Evolutionary conservation across 2,888 invertebrate species (phyloP), one percentile per base, ranked within the genome.

Genomic region (Sminthurinus aureus): DNA sequence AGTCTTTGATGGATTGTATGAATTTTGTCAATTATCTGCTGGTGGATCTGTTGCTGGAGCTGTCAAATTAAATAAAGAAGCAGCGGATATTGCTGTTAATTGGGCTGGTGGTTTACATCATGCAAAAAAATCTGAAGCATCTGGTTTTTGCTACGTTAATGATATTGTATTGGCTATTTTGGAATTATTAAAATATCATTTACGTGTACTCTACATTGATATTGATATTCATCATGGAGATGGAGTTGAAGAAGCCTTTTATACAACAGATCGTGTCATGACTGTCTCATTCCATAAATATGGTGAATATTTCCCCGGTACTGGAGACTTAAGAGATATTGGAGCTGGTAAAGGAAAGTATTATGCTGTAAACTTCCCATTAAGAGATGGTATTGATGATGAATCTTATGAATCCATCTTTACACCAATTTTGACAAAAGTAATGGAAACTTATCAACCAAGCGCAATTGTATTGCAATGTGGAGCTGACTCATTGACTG

Each of bases 71-170:
- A 99, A 99, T 90, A 96, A 97, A 89, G 95, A 96, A 90, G 94
- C 94, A 86, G 97, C 96, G 91, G 99, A 99, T 91, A 98, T 99
- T 86, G 99, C 99, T 15, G 95, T 99, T 69, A 99, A 99, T 91
- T 99, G 99, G 99, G 97, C 98, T 0, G 99, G 99, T 12, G 99
- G 99, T 0, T 91, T 99, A 81, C 99, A 99, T 93, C 99, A 99
- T 91, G 99, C 99, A 0, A 99, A 99, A 91, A 99, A 99, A 90
- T 98, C 96, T 91, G 98, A 98, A 91, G 99, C 99, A 0, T 98
- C 98, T n/a, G 97, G 99, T 0, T 99, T 99, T 90, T 99, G 99
- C 90, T 99, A 99, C 89, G 98, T 99, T 0, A 99, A 99, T 90
- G 99, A 99, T 90, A 99, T 99, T 88, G 99, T 99, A 0, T 96